These are phyloP conservation scores for Calidris pygmaea DNA, from an alignment of 2,113 vertebrate species.

Conservation along the genomic window DNA sequence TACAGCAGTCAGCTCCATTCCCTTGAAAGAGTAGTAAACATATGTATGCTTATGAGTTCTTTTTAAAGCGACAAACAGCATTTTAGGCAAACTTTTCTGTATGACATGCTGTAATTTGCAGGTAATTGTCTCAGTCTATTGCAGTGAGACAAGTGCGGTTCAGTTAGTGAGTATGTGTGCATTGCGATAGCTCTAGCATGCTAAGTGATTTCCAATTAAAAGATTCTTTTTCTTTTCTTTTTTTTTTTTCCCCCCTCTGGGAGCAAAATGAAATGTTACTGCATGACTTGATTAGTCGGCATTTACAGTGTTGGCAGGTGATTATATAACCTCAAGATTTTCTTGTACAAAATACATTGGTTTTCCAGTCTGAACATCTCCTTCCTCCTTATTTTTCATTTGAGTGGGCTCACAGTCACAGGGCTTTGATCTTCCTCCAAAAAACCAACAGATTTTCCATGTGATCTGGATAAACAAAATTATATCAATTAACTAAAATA, in stretches of 20 bases:
- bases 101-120: background rate
- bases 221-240: background rate
- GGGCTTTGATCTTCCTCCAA: background rate
- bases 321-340: conserved; percentile 49
- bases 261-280: conserved; percentile 46
- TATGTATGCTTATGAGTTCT: background rate
- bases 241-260: background rate
- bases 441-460: background rate
- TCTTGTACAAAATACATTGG: background rate
- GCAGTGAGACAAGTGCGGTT: background rate
- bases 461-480: background rate
- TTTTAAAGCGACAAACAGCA: background rate
- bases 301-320: conserved; percentile 50
- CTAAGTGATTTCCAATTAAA: conserved; percentile 38
- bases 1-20: background rate
- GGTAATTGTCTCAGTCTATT: background rate
- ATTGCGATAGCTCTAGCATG: background rate
- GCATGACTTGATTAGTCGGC: conserved; percentile 52
- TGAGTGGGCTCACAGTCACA: background rate
- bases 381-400: conserved; percentile 11
- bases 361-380: conserved; percentile 1
- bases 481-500: background rate
- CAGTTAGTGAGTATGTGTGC: background rate
- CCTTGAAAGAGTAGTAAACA: background rate
- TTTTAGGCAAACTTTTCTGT: background rate